Evolutionary conservation across 92 coral and sea anemone species (phyloP), one percentile per base, ranked within the genome.

Genomic region (Actinernus sp.): DNA sequence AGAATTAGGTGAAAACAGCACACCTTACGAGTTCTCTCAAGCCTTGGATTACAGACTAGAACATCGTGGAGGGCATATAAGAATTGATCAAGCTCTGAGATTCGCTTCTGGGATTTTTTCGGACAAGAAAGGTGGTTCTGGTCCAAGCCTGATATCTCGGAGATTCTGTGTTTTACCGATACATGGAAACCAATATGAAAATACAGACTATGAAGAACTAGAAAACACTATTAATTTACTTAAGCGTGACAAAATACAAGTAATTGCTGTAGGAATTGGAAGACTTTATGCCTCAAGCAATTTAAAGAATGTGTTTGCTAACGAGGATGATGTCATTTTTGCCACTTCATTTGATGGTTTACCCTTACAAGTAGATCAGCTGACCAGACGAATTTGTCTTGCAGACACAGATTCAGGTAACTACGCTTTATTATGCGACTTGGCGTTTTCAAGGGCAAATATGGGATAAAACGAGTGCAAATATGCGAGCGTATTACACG

Each of bases 181-280:
- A 17, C 31, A 27, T 5, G 61, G 61, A 10, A 23, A 23, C 61
- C 36, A 30, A 39, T 23, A 55, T 12, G 37, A 55, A 4, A 26
- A 25, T 17, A 26, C 58, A 25, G 61, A 31, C 39, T 23, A 45
- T 23, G 52, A 45, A 45, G 52, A 36, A 9, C 19, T 55, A 31
- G 61, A 6, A 12, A 10, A 4, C n/a, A 31, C 20, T 4, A 9
- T 30, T 26, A 9, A 26, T 2, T n/a, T 10, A 13, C 61, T 55
- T 2, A 8, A 6, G 9, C 12, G 20, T 2, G 14, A 55, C 8
- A 55, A n/a, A 26, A 55, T 55, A 10, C 31, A 55, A 55, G 39
- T 30, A 2, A 12, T 55, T 12, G 61, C 40, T 26, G 16, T 55
- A 7, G 61, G 31, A 24, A 31, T 55, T 23, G 61, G 61, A 31